Base-by-base conservation (phyloP, 1,140 invertebrate species). In the Aphaenogaster ashmeadi region DNA sequence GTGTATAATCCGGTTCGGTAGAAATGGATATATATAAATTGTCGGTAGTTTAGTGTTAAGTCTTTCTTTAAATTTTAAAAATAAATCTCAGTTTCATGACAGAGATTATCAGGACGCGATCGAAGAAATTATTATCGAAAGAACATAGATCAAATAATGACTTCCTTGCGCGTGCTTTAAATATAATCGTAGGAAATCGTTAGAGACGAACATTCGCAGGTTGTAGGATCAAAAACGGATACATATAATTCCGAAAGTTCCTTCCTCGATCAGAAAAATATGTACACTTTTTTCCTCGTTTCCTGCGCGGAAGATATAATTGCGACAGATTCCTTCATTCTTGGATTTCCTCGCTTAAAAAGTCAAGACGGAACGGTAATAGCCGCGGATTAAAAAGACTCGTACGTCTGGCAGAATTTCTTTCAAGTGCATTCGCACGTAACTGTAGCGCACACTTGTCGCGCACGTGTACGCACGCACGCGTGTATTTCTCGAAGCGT, bases 371-470 rank as follows among this genome's bases (percentile, higher is more conserved):
- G 33, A 74, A 47, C 41, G 11, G 2, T 36, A 44, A 44, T 13
- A 47, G 5, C 41, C 15, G n/a, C 7, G 44, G 11, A 27, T 84
- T 18, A 9, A 60, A 62, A 50, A 62, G 79, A 56, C 50, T n/a
- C 11, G 11, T 36, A 15, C 33, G 3, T 67, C 77, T 36, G 44
- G 6, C 52, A 44, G 80, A 47, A 41, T 33, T 72, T 72, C 80
- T 84, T 84, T 84, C 69, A 47, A 47, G 47, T 60, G 69, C 69
- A 27, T 11, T 84, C 56, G 69, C 80, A 21, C 41, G 27, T 75
- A 75, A 75, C 41, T 54, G 18, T 44, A 58, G 56, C 67, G 52
- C 67, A 58, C 69, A 60, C 54, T 84, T 84, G 80, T 84, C 54
- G 47, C 56, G 71, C 80, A 84, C 80, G 69, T 75, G 69, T 38